phyloP scores from a whole-genome alignment of 1,140 invertebrate species.

The Aphaenogaster floridana region DNA sequence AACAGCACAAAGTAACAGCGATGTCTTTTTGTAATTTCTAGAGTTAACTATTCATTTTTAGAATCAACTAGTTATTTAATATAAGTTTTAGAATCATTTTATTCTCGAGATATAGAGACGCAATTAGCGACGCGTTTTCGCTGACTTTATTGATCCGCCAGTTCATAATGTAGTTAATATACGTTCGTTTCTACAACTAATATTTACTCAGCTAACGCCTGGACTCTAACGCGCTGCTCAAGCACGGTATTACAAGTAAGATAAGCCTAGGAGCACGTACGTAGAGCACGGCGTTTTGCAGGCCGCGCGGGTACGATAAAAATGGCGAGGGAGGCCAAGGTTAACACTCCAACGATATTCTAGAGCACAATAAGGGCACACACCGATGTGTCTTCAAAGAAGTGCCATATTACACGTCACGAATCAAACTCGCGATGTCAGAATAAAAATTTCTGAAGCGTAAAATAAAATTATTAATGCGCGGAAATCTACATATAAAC shows the following conservation, averaged over 20 bases:
- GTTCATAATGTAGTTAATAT: slow-evolving; percentile 52
- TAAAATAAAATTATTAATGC: slow-evolving; percentile 3
- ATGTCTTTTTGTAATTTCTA: not conserved
- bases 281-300: slow-evolving; percentile 31
- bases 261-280: slow-evolving; percentile 40
- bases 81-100: not conserved
- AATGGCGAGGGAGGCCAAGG: slow-evolving; percentile 50
- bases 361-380: slow-evolving; percentile 31
- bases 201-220: slow-evolving; percentile 56
- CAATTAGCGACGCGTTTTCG: slow-evolving; percentile 45
- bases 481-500: not conserved
- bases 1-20: not conserved
- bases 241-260: slow-evolving; percentile 54
- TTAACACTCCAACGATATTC: slow-evolving; percentile 50
- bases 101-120: not conserved
- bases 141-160: not conserved
- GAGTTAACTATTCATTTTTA: not conserved
- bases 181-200: slow-evolving; percentile 56
- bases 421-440: not conserved
- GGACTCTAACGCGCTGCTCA: slow-evolving; percentile 44
- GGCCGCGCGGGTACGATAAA: slow-evolving; percentile 41
- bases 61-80: not conserved
- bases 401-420: not conserved
- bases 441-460: not conserved
- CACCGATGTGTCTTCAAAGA: slow-evolving; percentile 5